Conservation (phyloP, 2,797 vertebrate species). For the Channallabes apus region DNA sequence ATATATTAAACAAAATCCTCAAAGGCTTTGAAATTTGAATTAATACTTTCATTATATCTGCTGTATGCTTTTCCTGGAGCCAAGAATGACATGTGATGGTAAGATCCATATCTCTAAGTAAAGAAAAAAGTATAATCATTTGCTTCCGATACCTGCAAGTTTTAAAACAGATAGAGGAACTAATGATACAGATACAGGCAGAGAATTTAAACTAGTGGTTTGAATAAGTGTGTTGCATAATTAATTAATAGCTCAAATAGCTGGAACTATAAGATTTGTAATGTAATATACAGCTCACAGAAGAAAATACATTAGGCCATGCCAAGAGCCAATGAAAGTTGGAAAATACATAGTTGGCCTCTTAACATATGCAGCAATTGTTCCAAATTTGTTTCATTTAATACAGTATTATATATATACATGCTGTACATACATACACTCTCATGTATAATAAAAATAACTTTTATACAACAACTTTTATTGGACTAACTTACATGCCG, state of each 20-base stretch:
- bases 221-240: not conserved
- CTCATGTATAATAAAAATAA: not conserved
- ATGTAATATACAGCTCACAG: not conserved
- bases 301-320: not conserved
- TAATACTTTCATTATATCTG: slow-evolving; percentile 28
- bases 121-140: not conserved
- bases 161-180: not conserved
- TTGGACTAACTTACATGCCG: not conserved
- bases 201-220: not conserved
- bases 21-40: slow-evolving; percentile 30
- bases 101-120: not conserved
- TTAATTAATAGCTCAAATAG: not conserved
- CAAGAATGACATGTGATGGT: slow-evolving; percentile 2
- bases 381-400: not conserved
- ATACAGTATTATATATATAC: not conserved
- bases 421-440: not conserved
- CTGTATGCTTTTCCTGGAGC: not conserved
- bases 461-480: not conserved
- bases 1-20: slow-evolving; percentile 18
- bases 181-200: not conserved
- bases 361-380: not conserved
- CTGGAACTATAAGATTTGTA: not conserved
- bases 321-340: not conserved
- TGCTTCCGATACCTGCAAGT: not conserved
- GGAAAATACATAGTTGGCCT: not conserved